phyloP scores from a whole-genome alignment of 2,113 vertebrate genomes.

The Leucoraja erinaceus region DNA sequence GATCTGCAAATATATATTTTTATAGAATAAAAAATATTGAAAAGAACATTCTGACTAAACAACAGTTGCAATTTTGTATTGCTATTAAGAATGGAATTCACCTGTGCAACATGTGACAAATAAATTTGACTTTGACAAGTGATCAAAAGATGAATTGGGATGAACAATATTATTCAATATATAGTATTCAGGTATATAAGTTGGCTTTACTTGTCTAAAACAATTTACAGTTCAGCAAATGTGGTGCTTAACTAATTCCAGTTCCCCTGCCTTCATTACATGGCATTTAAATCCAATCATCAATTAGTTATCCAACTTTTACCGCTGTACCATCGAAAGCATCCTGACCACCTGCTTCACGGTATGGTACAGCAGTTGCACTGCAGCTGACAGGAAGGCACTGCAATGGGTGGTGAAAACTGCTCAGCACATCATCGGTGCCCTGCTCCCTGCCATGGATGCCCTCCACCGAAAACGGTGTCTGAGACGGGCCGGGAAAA shows the following conservation, averaged over 20 bases:
- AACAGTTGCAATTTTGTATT: background rate
- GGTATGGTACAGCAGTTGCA: no score
- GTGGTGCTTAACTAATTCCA: background rate
- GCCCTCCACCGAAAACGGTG: no score
- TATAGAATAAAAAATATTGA: background rate
- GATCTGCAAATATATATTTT: background rate
- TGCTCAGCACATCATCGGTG: no score
- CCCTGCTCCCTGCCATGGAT: no score
- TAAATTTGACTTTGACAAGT: background rate
- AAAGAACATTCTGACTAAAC: background rate
- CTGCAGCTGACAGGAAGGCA: no score
- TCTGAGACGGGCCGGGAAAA: no score
- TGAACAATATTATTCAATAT: background rate
- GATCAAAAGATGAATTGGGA: background rate
- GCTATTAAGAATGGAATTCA: background rate
- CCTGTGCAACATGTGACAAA: background rate
- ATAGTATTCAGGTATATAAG: no score
- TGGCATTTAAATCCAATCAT: background rate
- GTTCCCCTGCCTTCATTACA: background rate
- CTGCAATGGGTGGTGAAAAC: no score
- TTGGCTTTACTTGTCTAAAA: background rate
- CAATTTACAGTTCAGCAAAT: background rate
- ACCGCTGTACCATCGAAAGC: no score
- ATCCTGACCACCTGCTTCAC: no score
- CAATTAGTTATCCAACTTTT: no score